Evolutionary conservation across 2,888 invertebrate species (phyloP), one percentile per base, ranked within the genome.

Genomic region (Hartigia nigra): DNA sequence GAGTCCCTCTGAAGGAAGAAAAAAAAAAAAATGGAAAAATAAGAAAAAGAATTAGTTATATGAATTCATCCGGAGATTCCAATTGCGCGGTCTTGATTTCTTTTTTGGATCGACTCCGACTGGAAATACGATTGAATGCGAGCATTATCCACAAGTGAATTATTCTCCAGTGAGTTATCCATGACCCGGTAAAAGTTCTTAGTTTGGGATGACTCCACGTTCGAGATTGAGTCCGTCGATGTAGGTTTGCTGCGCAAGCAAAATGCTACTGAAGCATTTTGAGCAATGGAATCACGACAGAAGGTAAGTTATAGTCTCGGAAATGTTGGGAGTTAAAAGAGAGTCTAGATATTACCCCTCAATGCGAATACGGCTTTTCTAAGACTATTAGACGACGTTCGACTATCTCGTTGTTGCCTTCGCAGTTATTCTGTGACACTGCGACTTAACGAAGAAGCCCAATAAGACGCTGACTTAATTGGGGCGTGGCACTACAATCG

Each of bases 261-360:
- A 74, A 79, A 79, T 79, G 78, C 39, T 76, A 69, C 76, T 23
- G 23, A 23, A 74, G 72, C 76, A 79, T 79, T 79, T 72, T 79
- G 76, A 79, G 78, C 78, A 76, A 76, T 76, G 76, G 76, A 79
- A 79, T 76, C 78, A 74, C 76, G 76, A 69, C 69, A 76, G 78
- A 55, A 74, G 78, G 76, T 79, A 76, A 79, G 78, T 79, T 76
- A 79, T 79, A 76, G 78, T 76, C 69, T 79, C 39, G 70, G 78
- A 37, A 74, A 69, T 69, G 70, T 74, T 72, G 55, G 9, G 9
- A 55, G 23, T 23, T 55, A 14, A 55, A 55, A 23, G 55, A 55
- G 55, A 55, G 55, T 55, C 55, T 23, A 55, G 55, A 9, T 23
- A 23, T 14, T 9, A 55, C 9, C 55, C 23, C 14, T 55, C 55